Evolutionary conservation across 2,888 invertebrate species (phyloP).

Genomic region (Pyralis farinalis): DNA sequence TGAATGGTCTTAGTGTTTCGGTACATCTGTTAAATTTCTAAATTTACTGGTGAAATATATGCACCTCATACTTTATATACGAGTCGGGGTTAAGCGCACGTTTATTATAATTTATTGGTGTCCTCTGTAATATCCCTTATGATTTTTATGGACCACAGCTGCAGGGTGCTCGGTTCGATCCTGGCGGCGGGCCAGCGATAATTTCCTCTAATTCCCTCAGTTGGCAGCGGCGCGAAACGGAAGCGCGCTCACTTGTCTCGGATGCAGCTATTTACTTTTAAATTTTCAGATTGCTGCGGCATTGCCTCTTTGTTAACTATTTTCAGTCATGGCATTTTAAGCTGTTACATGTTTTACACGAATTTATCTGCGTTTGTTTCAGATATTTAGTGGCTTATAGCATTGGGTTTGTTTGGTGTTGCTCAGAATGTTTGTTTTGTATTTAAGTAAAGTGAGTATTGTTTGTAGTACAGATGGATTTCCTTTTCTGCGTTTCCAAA

Average conservation of each 20-base stretch:
- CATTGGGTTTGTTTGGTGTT: no score
- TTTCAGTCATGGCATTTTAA: not conserved
- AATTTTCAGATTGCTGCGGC: not conserved
- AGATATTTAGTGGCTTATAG: not conserved
- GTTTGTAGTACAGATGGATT: no score
- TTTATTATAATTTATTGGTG: no score
- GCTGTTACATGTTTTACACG: not conserved
- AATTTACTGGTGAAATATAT: no score
- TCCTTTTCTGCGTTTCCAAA: no score
- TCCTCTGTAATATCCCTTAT: no score
- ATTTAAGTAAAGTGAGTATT: no score
- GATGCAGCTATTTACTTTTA: not conserved
- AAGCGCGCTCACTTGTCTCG: not conserved
- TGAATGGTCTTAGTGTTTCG: no score
- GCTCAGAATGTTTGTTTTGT: no score
- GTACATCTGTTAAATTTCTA: no score
- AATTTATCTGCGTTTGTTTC: not conserved
- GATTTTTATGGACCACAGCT: not conserved
- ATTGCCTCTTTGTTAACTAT: not conserved
- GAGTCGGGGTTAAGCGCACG: no score
- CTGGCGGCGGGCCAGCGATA: conserved; percentile 14
- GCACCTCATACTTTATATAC: no score
- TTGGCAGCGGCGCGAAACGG: conserved; percentile 10
- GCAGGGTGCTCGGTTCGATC: not conserved
- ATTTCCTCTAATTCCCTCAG: conserved; percentile 13